Evolutionary conservation across 35 echinoderm and acorn worm species (phyloP), one percentile per base, ranked within the genome.

Genomic region (Stichopus chloronotus): DNA sequence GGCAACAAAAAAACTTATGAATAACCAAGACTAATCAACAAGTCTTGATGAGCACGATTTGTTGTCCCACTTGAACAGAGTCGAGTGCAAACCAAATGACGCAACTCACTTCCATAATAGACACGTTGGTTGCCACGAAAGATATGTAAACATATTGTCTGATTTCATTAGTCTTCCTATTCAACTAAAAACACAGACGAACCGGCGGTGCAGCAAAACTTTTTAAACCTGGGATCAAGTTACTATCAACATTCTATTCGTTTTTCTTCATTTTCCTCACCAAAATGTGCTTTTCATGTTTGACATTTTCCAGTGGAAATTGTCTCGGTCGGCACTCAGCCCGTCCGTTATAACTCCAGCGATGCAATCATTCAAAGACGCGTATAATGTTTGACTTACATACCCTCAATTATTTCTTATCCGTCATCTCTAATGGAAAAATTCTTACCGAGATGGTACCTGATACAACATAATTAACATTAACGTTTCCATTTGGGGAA

Each of bases 361-460:
- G 11, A 14, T 65, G 19, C 19, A 65, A 65, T 65, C 61, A 14
- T 11, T 65, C 61, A 65, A 65, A 65, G 61, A 19, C 19, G 61
- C 19, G 61, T 19, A 65, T 5, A 43, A 65, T 65, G 61, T 65
- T 65, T 65, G 61, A 65, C 61, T 65, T 65, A 65, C 11, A 65
- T 65, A 65, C 61, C 61, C 61, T 19, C 61, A 65, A 19, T 65
- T 65, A 65, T 65, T 65, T 65, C 61, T 65, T 19, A 65, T 65
- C 61, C 61, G 61, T 65, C 61, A 65, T 65, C 61, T 65, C 61
- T 65, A 65, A 65, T 65, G 61, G 61, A 65, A 65, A 65, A 65
- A 19, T 14, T 65, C 61, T 65, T 65, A 65, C 19, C 61, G 11
- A 65, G 61, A 65, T 65, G 61, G 11, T 65, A 65, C 61, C 61